A percentile compares a stretch with the other conserved stretches of the same genome.
Conservation (phyloP, 2,113 vertebrate genomes). For the Meriones unguiculatus region DNA sequence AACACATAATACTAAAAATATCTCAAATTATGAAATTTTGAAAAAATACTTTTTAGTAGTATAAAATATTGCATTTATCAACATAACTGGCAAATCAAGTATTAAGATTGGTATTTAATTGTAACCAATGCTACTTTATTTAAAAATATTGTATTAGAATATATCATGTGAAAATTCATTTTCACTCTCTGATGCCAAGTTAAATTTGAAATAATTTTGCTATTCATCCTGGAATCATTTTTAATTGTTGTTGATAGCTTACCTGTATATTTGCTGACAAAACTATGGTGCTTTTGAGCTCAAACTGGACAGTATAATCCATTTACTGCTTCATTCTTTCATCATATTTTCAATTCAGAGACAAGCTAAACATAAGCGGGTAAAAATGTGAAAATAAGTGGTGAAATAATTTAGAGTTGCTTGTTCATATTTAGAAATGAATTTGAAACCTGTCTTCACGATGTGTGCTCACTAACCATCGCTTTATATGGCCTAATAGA, state of each 20-base stretch:
- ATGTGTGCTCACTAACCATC: not conserved
- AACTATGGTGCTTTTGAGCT: not conserved
- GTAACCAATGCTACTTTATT: not conserved
- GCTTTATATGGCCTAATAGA: not conserved
- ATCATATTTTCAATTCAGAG: not conserved
- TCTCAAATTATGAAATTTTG: not conserved
- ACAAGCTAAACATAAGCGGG: not conserved
- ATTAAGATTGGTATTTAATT: not conserved
- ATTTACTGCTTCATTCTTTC: not conserved
- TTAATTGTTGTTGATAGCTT: not conserved
- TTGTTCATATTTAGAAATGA: conserved; percentile 20
- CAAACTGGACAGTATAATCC: not conserved
- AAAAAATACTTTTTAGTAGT: not conserved
- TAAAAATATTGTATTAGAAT: not conserved
- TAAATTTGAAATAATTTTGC: not conserved
- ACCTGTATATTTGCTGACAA: conserved; percentile 11
- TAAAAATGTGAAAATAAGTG: not conserved
- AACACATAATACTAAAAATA: not conserved
- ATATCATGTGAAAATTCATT: not conserved
- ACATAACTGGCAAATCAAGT: not conserved
- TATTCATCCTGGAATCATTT: not conserved
- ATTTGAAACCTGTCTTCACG: not conserved
- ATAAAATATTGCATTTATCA: not conserved
- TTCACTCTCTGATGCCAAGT: not conserved
- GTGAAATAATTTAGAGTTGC: not conserved